Conservation (phyloP, 2,797 vertebrate genomes). For the Neomorphus geoffroyi region DNA sequence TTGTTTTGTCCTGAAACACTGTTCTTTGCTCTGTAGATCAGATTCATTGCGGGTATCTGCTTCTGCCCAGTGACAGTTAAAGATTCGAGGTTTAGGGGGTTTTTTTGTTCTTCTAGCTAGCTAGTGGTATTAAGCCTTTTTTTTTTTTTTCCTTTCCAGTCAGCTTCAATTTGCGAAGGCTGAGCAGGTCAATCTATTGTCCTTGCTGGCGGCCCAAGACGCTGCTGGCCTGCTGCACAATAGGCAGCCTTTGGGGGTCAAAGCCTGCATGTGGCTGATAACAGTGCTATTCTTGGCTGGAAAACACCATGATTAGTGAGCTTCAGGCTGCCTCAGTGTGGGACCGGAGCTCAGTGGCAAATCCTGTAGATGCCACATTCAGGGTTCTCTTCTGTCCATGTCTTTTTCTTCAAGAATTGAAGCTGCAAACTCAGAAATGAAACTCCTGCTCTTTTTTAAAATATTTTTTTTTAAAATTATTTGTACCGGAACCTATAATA, state of each 20-base stretch:
- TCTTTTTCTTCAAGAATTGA: neutral
- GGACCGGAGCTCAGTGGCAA: conserved; percentile 14
- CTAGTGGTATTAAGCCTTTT: neutral
- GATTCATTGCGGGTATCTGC: neutral
- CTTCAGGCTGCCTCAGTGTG: conserved; percentile 5
- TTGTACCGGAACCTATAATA: neutral
- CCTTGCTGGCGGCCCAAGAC: conserved; percentile 61
- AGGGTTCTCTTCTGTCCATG: neutral
- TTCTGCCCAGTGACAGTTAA: neutral
- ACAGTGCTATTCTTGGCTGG: conserved; percentile 48
- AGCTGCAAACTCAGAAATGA: neutral
- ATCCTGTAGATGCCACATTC: neutral
- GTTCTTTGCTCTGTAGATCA: neutral
- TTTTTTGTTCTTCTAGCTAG: neutral
- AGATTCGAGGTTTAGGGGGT: neutral
- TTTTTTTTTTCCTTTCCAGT: neutral
- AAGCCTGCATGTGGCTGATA: conserved; percentile 70
- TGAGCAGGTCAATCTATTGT: conserved; percentile 66
- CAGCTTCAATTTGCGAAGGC: conserved; percentile 37
- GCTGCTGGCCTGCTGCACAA: conserved; percentile 51
- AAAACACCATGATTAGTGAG: conserved; percentile 59
- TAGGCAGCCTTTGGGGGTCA: conserved; percentile 55
- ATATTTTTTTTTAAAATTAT: too few species aligned
- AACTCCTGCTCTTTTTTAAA: neutral
- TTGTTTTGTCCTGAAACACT: neutral